These are phyloP conservation scores for Zosterops lateralis DNA, from an alignment of 2,113 vertebrate species.

Conservation along the genomic window DNA sequence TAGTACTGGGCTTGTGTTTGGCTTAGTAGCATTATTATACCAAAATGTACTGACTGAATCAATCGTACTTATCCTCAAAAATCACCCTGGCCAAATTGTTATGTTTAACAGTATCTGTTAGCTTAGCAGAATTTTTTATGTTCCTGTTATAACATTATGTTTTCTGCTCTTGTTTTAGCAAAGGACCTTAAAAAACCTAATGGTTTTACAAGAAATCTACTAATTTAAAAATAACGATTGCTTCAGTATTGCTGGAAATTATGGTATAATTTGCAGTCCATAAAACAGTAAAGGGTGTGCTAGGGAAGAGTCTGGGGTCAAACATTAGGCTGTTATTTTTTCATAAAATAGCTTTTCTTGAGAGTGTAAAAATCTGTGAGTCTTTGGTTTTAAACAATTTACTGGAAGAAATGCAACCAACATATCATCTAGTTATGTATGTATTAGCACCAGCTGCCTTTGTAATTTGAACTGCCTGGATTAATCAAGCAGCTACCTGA, in stretches of 20 bases:
- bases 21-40: not conserved
- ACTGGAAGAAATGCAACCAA: conserved; percentile 64
- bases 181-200: not conserved
- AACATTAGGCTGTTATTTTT: not conserved
- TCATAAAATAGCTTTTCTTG: not conserved
- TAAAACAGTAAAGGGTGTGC: not conserved
- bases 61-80: not conserved
- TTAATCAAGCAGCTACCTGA: conserved; percentile 75
- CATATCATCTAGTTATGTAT: conserved; percentile 65
- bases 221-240: not conserved
- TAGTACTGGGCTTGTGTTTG: not conserved
- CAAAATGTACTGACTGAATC: not conserved
- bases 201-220: not conserved
- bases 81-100: not conserved
- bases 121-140: not conserved
- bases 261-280: not conserved
- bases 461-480: conserved; percentile 71
- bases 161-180: not conserved
- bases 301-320: not conserved
- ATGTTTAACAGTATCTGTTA: not conserved
- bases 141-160: not conserved
- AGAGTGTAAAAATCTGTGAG: conserved; percentile 41
- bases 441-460: conserved; percentile 67
- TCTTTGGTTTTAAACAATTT: conserved; percentile 62
- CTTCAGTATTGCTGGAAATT: not conserved